phyloP scores from a whole-genome alignment of 1,140 invertebrate genomes.

The Listronotus oregonensis region DNA sequence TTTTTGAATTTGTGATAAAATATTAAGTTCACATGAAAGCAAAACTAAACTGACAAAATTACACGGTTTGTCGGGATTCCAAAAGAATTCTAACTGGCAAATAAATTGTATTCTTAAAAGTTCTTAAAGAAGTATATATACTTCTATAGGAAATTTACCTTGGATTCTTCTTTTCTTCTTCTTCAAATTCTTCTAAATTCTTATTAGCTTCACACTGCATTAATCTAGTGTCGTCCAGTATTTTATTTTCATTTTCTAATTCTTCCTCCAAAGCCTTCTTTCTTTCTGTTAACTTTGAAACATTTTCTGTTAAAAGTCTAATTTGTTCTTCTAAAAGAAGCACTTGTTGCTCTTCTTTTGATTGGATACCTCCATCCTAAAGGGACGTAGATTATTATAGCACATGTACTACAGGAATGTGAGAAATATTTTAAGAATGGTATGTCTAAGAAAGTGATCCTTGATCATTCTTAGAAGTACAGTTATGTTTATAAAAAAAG shows the following conservation, averaged over 20 bases:
- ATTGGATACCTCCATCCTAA: constrained; percentile 48
- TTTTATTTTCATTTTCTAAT: constrained; percentile 35
- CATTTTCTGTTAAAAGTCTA: constrained; percentile 57
- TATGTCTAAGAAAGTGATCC: no score
- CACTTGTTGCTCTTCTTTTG: constrained; percentile 60
- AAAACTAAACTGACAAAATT: no score
- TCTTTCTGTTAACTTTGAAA: constrained; percentile 57
- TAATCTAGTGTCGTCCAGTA: constrained; percentile 38
- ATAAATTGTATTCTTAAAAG: no score
- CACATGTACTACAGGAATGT: no score
- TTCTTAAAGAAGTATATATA: neutral
- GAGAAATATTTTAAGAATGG: no score
- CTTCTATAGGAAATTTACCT: constrained; percentile 52
- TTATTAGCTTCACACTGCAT: constrained; percentile 41
- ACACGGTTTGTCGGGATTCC: no score
- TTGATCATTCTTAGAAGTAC: no score
- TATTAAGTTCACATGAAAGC: no score
- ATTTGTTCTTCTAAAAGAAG: constrained; percentile 63
- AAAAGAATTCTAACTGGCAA: constrained; percentile 4
- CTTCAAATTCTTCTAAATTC: constrained; percentile 55
- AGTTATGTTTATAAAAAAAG: no score
- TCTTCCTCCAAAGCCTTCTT: constrained; percentile 53
- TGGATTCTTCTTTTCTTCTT: constrained; percentile 59
- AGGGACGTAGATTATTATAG: no score
- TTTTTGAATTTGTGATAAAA: no score